A percentile compares a stretch with the other conserved stretches of the same genome.
phyloP scores from a whole-genome alignment of 2,888 invertebrate genomes.

The Hypselothyrea guttata region DNA sequence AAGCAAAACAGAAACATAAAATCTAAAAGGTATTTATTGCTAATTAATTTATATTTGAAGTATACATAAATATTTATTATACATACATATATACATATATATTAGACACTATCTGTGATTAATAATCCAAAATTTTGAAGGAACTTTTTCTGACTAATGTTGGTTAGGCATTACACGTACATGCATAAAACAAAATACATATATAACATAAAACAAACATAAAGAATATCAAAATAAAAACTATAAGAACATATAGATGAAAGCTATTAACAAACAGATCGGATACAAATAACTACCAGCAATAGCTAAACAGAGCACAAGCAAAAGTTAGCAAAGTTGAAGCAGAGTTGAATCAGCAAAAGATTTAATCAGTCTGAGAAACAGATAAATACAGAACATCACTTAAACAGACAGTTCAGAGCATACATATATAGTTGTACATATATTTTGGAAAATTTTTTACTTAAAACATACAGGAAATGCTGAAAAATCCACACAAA shows the following conservation, averaged over 20 bases:
- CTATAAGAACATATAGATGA: constrained; percentile 39
- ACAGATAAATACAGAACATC: constrained; percentile 46
- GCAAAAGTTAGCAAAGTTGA: constrained; percentile 37
- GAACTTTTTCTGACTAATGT: constrained; percentile 82
- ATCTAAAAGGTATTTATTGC: constrained; percentile 77
- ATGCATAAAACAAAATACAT: constrained; percentile 48
- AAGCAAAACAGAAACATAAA: constrained; percentile 27
- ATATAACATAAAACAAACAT: constrained; percentile 38
- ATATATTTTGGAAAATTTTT: constrained; percentile 78
- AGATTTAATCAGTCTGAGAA: background rate
- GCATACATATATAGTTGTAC: constrained; percentile 60
- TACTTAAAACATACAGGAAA: constrained; percentile 58
- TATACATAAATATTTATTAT: constrained; percentile 77
- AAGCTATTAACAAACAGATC: constrained; percentile 65
- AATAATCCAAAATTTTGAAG: constrained; percentile 83
- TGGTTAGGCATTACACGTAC: constrained; percentile 60
- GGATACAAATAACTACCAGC: constrained; percentile 55
- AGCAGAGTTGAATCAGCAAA: constrained; percentile 41
- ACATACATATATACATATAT: constrained; percentile 73
- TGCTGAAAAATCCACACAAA: constrained; percentile 19
- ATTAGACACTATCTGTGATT: constrained; percentile 83
- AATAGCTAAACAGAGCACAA: constrained; percentile 47
- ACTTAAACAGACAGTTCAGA: constrained; percentile 57
- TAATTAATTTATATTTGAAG: constrained; percentile 77
- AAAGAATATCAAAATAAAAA: constrained; percentile 57